phyloP scores from a whole-genome alignment of 2,888 invertebrate genomes.

The Neria commutata region DNA sequence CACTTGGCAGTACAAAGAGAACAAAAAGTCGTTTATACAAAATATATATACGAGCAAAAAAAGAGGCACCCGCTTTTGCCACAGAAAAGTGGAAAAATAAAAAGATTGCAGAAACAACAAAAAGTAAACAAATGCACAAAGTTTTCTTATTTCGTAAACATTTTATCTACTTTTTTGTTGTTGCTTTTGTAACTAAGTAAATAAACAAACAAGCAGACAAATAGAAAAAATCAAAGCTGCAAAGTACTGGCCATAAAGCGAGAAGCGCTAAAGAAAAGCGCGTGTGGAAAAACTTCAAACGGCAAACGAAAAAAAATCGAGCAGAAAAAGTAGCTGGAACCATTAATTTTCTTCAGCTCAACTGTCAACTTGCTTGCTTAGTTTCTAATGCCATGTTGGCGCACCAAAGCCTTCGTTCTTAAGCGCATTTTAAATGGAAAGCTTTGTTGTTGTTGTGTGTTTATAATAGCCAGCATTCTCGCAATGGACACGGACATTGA shows the following conservation, averaged over 20 bases:
- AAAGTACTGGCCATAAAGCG: background rate
- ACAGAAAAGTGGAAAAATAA: constrained; percentile 3
- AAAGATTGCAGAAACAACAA: constrained; percentile 1
- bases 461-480: background rate
- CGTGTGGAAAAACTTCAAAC: constrained; percentile 4
- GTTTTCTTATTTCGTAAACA: constrained; percentile 1
- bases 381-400: background rate
- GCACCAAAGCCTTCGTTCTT: background rate
- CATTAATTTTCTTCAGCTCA: constrained; percentile 34
- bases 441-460: background rate
- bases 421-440: background rate
- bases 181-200: constrained; percentile 16
- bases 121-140: constrained; percentile 21
- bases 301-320: background rate
- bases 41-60: background rate
- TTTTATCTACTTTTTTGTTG: background rate
- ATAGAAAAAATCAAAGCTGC: background rate
- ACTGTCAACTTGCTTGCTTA: constrained; percentile 29
- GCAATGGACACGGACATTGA: background rate
- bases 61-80: constrained; percentile 4
- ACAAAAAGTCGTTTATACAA: background rate
- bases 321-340: background rate
- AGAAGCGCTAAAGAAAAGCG: background rate
- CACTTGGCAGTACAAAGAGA: constrained; percentile 1
- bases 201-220: constrained; percentile 5